These are phyloP conservation scores for Pyrgus malvae DNA, from an alignment of 2,888 invertebrate species.

Conservation along the genomic window DNA sequence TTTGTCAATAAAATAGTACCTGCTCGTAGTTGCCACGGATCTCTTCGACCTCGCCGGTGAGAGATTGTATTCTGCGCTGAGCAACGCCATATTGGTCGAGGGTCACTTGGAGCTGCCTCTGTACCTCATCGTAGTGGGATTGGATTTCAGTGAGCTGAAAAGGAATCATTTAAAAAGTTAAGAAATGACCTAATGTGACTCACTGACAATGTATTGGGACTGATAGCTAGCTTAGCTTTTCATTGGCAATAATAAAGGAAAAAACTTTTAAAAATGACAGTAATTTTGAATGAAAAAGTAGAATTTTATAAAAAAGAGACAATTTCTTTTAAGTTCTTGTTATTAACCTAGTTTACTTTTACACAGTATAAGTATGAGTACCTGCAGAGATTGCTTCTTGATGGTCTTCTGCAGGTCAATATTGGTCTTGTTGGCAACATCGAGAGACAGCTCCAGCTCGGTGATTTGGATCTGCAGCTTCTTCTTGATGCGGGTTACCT, in stretches of 20 bases:
- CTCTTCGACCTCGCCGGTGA: conserved; percentile 98
- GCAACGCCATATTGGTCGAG: conserved; percentile 96
- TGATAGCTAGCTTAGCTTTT: too few relatives aligned
- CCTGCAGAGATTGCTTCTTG: conserved; percentile 97
- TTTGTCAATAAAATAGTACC: conserved; percentile 44
- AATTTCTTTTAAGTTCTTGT: too few relatives aligned
- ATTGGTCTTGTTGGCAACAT: conserved; percentile 99
- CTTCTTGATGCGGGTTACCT: conserved; percentile 98
- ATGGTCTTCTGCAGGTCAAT: conserved; percentile 98
- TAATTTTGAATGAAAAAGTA: too few relatives aligned
- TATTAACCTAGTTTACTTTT: neutral
- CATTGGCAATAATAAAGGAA: too few relatives aligned
- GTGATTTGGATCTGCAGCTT: conserved; percentile 99
- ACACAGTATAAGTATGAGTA: conserved; percentile 44
- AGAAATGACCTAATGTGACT: too few relatives aligned
- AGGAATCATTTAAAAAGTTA: neutral
- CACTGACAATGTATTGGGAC: too few relatives aligned
- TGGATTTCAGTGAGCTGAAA: conserved; percentile 91
- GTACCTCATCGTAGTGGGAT: conserved; percentile 97
- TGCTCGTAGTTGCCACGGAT: conserved; percentile 94
- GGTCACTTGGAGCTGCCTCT: conserved; percentile 97
- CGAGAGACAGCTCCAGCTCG: conserved; percentile 97
- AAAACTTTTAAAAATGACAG: too few relatives aligned
- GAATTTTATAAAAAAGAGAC: too few relatives aligned
- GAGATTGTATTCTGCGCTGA: conserved; percentile 93